These are phyloP conservation scores for Spinibarbus caldwelli DNA, from an alignment of 2,797 vertebrate genomes.

Conservation along the genomic window DNA sequence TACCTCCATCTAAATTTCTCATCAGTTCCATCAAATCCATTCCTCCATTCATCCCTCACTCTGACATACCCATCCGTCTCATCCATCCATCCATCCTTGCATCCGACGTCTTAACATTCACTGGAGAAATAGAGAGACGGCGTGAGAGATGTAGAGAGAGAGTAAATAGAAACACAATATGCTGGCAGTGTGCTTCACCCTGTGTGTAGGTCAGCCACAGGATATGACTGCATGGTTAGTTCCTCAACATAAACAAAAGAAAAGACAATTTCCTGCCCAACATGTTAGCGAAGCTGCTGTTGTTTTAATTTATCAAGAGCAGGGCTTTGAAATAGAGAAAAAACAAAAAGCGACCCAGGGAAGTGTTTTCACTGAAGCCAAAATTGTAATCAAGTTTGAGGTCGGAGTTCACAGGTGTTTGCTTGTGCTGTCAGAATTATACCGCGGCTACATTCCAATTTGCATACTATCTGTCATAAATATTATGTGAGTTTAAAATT, in stretches of 20 bases:
- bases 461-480: constrained; percentile 18
- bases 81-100: constrained; percentile 37
- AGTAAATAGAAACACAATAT: constrained; percentile 48
- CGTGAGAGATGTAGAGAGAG: constrained; percentile 39
- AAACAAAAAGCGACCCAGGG: not conserved
- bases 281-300: constrained; percentile 36
- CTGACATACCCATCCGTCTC: constrained; percentile 40
- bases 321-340: constrained; percentile 14
- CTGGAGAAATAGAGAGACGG: constrained; percentile 18
- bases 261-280: constrained; percentile 44
- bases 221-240: constrained; percentile 49
- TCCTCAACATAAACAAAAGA: constrained; percentile 52
- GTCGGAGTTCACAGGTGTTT: constrained; percentile 55
- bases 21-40: constrained; percentile 43
- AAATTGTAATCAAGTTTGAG: constrained; percentile 52
- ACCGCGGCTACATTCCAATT: constrained; percentile 44
- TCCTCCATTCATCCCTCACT: constrained; percentile 41
- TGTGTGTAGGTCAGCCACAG: constrained; percentile 38
- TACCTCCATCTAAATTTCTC: constrained; percentile 40
- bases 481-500: constrained; percentile 14
- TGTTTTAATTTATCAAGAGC: constrained; percentile 49
- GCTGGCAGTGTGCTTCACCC: constrained; percentile 21
- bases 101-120: constrained; percentile 27
- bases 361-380: constrained; percentile 21
- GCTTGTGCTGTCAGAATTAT: constrained; percentile 32